Evolutionary conservation across 2,888 invertebrate genomes (phyloP).

Genomic region (Conus canariensis): DNA sequence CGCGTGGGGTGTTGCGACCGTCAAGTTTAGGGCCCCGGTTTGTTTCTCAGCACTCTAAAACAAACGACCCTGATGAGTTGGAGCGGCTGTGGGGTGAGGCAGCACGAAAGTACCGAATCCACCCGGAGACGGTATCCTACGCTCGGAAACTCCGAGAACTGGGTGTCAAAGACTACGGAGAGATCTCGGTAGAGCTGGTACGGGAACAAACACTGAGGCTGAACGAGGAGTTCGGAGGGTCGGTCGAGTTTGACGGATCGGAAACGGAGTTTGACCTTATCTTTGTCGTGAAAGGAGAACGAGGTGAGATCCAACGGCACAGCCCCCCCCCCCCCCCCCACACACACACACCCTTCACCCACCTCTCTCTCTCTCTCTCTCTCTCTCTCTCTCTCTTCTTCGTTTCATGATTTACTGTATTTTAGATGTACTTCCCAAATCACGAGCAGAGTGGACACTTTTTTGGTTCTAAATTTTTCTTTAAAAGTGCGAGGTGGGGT

Average conservation of each 20-base stretch:
- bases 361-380: too few species aligned
- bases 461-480: too few species aligned
- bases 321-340: too few species aligned
- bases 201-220: slow-evolving; percentile 50
- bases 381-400: too few species aligned
- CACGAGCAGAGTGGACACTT: too few species aligned
- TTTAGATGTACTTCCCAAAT: too few species aligned
- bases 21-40: background rate
- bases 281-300: too few species aligned
- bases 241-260: slow-evolving; percentile 56
- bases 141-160: slow-evolving; percentile 49
- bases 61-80: background rate
- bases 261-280: slow-evolving; percentile 48
- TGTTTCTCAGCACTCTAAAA: background rate
- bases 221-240: slow-evolving; percentile 54
- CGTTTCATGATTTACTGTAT: too few species aligned
- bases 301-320: too few species aligned
- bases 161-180: slow-evolving; percentile 53
- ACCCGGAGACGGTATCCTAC: slow-evolving; percentile 59
- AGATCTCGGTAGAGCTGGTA: slow-evolving; percentile 55
- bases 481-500: too few species aligned
- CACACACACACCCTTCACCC: too few species aligned
- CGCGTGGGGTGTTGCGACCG: background rate
- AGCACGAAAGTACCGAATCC: slow-evolving; percentile 57
- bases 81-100: slow-evolving; percentile 41